These are phyloP conservation scores for Fregetta grallaria DNA, from an alignment of 2,113 vertebrate species.

Conservation along the genomic window DNA sequence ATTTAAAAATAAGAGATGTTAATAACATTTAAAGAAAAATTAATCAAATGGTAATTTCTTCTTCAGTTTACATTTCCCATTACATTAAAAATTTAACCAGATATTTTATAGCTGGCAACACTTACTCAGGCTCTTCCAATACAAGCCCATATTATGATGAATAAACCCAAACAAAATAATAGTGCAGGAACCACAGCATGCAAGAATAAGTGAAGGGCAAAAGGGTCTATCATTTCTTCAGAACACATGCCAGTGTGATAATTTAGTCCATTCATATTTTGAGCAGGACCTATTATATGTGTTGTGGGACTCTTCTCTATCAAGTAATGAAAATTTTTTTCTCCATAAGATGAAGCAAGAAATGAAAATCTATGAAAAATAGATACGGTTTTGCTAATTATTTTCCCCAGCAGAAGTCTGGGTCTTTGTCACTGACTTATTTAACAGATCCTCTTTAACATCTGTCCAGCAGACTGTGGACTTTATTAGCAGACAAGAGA, in stretches of 20 bases:
- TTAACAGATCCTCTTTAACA: constrained; percentile 83
- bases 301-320: neutral
- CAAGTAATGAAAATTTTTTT: constrained; percentile 15
- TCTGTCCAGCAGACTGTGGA: constrained; percentile 87
- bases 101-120: constrained; percentile 16
- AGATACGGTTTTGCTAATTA: constrained; percentile 76
- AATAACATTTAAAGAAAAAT: neutral
- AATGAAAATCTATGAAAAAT: constrained; percentile 72
- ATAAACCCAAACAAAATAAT: constrained; percentile 25
- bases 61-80: constrained; percentile 45
- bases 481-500: constrained; percentile 76
- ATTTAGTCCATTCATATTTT: constrained; percentile 34
- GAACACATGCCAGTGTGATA: neutral
- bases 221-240: constrained; percentile 33
- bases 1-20: neutral
- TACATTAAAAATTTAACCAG: constrained; percentile 26
- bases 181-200: constrained; percentile 22
- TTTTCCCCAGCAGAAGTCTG: constrained; percentile 81
- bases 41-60: constrained; percentile 27
- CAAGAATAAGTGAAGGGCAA: constrained; percentile 26
- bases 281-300: neutral
- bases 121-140: constrained; percentile 12
- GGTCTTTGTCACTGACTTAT: constrained; percentile 79
- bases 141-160: constrained; percentile 5
- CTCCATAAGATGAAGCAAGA: constrained; percentile 30